phyloP scores from a whole-genome alignment of 2,888 invertebrate genomes.

The Eurois occulta region DNA sequence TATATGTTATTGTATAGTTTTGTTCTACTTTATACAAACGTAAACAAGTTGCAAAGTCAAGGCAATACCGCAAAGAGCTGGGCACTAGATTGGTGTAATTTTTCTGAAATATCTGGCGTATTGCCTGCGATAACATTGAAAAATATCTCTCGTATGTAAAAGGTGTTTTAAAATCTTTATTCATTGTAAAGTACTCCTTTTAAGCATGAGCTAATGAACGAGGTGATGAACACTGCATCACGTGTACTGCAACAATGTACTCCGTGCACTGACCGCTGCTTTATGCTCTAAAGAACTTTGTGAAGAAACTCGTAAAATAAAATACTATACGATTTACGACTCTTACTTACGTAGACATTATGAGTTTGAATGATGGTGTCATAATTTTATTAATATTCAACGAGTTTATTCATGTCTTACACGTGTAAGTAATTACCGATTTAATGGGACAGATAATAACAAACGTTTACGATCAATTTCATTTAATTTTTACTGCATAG shows the following conservation, averaged over 20 bases:
- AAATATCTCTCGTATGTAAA: no score
- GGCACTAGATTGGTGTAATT: no score
- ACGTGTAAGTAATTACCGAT: constrained; percentile 5
- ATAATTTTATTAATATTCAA: not conserved
- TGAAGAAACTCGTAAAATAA: constrained; percentile 15
- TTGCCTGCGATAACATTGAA: not conserved
- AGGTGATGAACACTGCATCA: not conserved
- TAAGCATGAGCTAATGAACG: no score
- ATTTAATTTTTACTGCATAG: not conserved
- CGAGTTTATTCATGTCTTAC: not conserved
- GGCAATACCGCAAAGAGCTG: no score
- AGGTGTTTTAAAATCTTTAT: no score
- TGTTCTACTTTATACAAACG: no score
- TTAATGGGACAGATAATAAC: not conserved
- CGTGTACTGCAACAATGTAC: not conserved
- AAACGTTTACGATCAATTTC: not conserved
- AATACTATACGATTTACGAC: not conserved
- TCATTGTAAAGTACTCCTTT: no score
- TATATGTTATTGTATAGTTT: no score
- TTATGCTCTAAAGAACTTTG: not conserved
- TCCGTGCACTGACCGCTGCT: not conserved
- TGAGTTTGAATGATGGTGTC: not conserved
- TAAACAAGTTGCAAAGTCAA: no score
- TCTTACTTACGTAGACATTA: not conserved
- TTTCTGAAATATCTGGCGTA: not conserved